phyloP scores from a whole-genome alignment of 2,888 invertebrate species.

The Blomia tropicalis region DNA sequence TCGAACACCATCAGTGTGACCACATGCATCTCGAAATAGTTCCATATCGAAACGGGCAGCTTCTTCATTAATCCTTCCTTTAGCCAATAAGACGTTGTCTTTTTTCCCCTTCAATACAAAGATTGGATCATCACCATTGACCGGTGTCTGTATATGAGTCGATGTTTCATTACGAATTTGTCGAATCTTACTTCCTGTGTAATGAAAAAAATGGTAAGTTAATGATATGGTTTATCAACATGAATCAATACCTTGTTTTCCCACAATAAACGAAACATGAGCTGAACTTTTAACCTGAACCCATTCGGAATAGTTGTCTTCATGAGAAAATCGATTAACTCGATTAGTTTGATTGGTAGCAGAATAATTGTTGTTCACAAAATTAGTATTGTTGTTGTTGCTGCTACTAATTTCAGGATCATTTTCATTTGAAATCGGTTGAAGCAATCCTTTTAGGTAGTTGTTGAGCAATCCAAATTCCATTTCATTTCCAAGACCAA shows the following conservation, averaged over 20 bases:
- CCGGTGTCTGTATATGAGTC: constrained; percentile 21
- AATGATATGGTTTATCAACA: neutral
- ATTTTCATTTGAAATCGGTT: neutral
- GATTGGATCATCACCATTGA: constrained; percentile 21
- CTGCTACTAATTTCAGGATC: neutral
- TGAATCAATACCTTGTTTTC: constrained; percentile 23
- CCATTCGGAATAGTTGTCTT: constrained; percentile 2
- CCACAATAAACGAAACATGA: constrained; percentile 22
- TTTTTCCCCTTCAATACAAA: constrained; percentile 17
- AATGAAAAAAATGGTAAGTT: neutral
- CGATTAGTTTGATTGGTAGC: neutral
- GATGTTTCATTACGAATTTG: constrained; percentile 11
- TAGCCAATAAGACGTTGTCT: constrained; percentile 18
- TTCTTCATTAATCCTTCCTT: neutral
- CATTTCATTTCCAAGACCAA: too few species aligned
- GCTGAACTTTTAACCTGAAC: constrained; percentile 18
- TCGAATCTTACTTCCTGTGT: constrained; percentile 19
- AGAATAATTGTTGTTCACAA: neutral
- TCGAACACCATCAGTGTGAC: neutral
- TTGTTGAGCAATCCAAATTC: too few species aligned
- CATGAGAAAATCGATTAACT: neutral
- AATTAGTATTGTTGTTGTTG: neutral
- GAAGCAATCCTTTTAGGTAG: too few species aligned
- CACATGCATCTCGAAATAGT: neutral
- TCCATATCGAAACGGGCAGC: neutral